Percentiles rank a stretch among this genome's conserved stretches.
Conservation (phyloP, 2,113 vertebrate genomes). For the Lathamus discolor region DNA sequence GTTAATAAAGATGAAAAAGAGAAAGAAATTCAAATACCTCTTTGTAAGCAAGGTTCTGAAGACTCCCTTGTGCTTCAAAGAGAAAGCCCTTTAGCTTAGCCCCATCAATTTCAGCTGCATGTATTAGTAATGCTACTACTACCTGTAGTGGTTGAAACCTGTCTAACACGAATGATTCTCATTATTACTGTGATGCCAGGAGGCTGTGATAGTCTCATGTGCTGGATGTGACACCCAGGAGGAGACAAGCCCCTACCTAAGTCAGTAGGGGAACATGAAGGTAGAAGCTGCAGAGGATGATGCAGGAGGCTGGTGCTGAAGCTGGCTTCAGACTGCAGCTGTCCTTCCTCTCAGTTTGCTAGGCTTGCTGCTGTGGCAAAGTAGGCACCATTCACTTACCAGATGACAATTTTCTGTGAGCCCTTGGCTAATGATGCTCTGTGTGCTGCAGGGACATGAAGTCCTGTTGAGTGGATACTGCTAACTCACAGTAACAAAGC, state of each 20-base stretch:
- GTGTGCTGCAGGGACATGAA: neutral
- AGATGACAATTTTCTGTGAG: neutral
- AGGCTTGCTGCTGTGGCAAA: neutral
- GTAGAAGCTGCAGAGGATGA: neutral
- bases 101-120: neutral
- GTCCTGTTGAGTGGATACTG: neutral
- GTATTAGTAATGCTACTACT: neutral
- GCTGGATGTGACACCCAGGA: neutral
- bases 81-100: neutral
- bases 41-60: neutral
- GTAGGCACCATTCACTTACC: neutral
- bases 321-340: neutral
- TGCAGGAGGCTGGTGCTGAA: neutral
- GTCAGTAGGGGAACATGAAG: neutral
- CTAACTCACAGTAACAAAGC: neutral
- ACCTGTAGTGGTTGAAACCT: neutral
- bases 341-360: neutral
- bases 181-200: neutral
- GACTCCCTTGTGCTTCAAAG: neutral
- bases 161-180: neutral
- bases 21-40: neutral
- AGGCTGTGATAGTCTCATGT: neutral
- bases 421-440: neutral
- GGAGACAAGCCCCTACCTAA: neutral
- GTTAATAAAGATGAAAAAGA: slow-evolving; percentile 10